These are phyloP conservation scores for Chascanopsetta lugubris DNA, from an alignment of 2,113 vertebrate genomes.

Conservation along the genomic window DNA sequence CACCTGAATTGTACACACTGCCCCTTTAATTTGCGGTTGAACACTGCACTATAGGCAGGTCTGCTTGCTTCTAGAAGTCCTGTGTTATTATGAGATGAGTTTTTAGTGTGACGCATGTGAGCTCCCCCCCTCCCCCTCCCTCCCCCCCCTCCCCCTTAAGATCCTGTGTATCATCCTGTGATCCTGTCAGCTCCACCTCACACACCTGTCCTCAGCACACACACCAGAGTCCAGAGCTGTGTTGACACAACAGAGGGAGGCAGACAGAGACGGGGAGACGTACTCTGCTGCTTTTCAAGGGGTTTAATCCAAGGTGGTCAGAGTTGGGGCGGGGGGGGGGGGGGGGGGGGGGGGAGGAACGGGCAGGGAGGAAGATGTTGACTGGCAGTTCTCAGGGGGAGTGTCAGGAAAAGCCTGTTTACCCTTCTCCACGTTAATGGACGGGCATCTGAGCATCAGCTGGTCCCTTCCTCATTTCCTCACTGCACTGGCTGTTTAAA, in stretches of 20 bases:
- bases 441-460: constrained; percentile 54
- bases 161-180: constrained; percentile 22
- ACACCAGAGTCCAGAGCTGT: constrained; percentile 31
- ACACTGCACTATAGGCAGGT: too few species aligned
- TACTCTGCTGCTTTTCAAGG: constrained; percentile 1
- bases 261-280: constrained; percentile 14
- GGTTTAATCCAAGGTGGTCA: constrained; percentile 15
- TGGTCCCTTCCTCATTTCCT: constrained; percentile 16
- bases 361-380: constrained; percentile 1
- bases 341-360: too few species aligned
- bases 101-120: neutral
- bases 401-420: constrained; percentile 56
- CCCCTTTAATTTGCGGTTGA: too few species aligned
- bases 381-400: constrained; percentile 34
- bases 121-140: too few species aligned
- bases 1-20: too few species aligned
- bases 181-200: constrained; percentile 45
- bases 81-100: neutral
- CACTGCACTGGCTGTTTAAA: neutral
- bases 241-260: constrained; percentile 48
- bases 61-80: neutral
- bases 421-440: constrained; percentile 37
- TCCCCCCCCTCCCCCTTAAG: neutral
- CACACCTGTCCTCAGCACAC: constrained; percentile 42
- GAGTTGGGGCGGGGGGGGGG: constrained; percentile 37